phyloP scores from a whole-genome alignment of 2,797 vertebrate species.

The Thunnus albacares region DNA sequence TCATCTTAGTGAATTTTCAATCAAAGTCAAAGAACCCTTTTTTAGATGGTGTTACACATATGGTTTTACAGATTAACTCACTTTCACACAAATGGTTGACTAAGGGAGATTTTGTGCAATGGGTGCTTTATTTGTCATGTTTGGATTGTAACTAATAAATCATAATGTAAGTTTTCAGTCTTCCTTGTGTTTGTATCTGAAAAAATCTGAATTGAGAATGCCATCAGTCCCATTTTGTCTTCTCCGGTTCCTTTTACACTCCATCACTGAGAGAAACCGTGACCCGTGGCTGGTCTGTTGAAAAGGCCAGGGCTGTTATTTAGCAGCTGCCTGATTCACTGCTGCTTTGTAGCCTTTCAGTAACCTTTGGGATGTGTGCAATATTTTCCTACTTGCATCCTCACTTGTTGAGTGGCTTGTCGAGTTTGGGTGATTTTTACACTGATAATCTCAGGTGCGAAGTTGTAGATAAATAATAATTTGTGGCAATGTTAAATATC shows the following conservation, averaged over 20 bases:
- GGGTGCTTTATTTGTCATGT: neutral
- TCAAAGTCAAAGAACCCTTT: neutral
- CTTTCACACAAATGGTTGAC: neutral
- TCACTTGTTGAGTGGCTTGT: conserved; percentile 28
- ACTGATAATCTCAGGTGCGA: conserved; percentile 8
- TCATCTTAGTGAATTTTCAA: conserved; percentile 22
- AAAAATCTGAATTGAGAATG: neutral
- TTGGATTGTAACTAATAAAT: conserved; percentile 2
- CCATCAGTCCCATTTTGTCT: conserved; percentile 17
- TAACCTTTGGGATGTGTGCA: conserved; percentile 44
- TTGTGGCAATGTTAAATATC: neutral
- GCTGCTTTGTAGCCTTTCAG: conserved; percentile 24
- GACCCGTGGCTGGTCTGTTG: conserved; percentile 13
- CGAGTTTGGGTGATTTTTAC: conserved; percentile 3
- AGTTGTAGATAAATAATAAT: neutral
- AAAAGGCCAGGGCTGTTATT: conserved; percentile 48
- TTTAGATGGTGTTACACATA: neutral
- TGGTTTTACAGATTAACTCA: neutral
- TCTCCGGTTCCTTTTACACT: conserved; percentile 9
- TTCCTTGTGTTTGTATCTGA: conserved; percentile 2
- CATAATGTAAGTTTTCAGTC: neutral
- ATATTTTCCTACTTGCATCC: conserved; percentile 5
- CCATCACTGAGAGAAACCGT: conserved; percentile 11
- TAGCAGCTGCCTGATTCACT: conserved; percentile 40
- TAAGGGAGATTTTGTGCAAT: neutral